Evolutionary conservation across 1,140 invertebrate species (phyloP).

Genomic region (Coenobita brevimanus): DNA sequence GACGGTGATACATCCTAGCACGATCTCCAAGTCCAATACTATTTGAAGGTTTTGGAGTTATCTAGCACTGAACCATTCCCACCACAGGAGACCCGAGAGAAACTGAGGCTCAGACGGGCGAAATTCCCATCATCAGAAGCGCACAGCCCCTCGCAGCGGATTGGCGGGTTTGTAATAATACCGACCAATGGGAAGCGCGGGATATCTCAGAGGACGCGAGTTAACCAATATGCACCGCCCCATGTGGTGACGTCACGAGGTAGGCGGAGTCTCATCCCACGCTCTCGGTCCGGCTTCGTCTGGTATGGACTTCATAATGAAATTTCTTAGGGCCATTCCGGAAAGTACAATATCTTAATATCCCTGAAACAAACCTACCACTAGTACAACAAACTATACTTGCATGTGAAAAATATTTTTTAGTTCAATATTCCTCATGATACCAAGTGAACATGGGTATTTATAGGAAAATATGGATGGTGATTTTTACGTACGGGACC

Average conservation of each 20-base stretch:
- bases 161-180: slow-evolving; percentile 59
- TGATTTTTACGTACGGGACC: slow-evolving; percentile 22
- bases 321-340: slow-evolving; percentile 46
- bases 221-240: slow-evolving; percentile 48
- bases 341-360: not conserved
- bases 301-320: slow-evolving; percentile 58
- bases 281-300: slow-evolving; percentile 30
- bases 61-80: slow-evolving; percentile 3
- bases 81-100: slow-evolving; percentile 49
- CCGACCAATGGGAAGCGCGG: slow-evolving; percentile 30
- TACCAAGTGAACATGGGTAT: not conserved
- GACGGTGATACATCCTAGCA: slow-evolving; percentile 15
- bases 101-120: slow-evolving; percentile 54
- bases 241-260: slow-evolving; percentile 25
- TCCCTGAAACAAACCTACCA: not conserved
- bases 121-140: slow-evolving; percentile 50
- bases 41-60: not conserved
- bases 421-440: too few relatives aligned
- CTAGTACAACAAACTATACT: not conserved
- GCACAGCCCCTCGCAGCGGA: slow-evolving; percentile 54
- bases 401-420: not conserved
- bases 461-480: not conserved
- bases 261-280: slow-evolving; percentile 48
- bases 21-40: too few relatives aligned
- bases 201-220: slow-evolving; percentile 18